Evolutionary conservation across 64 coral and sea anemone species (phyloP), one percentile per base, ranked within the genome.

Genomic region (Stichodactyla helianthus): DNA sequence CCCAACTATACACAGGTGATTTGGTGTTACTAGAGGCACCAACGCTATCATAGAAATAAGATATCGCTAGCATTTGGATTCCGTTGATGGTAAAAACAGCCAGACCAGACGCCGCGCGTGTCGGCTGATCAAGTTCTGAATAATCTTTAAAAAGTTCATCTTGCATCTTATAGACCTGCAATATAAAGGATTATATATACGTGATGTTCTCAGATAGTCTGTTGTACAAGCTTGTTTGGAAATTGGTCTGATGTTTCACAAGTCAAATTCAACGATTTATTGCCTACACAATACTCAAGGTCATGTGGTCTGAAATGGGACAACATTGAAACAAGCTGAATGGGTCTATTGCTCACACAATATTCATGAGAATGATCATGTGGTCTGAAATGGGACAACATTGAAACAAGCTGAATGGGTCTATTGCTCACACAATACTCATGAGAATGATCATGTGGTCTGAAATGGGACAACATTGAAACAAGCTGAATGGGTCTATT

Each of bases 151-250:
- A 99, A 26, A 50, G 79, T 7, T 52, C 86, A 51, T 11, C n/a
- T 35, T 83, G 50, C 93, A 93, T 91, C 31, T 65, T 77, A 50
- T 99, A 99, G 11, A 99, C 97, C 97, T 99, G 20, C n/a, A 74
- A 23, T 8, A 74, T 26, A 11, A 74, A 74, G 0, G 7, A 14
- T 74, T 12, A 12, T 9, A 58, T 5, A 58, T 58, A 58, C 55
- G 55, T 6, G 9, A 58, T 58, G 55, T 58, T 58, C 0, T 58
- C 55, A 11, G 55, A 58, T 11, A 58, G 35, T 44, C 1, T 44
- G 35, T 44, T 44, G 35, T 44, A 44, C 35, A 44, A 44, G 35
- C 35, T 44, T 44, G 35, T 44, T 44, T n/a, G n/a, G 35, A 3
- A 44, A 44, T 44, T 0, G 35, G 35, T 44, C 35, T 44, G 35